Evolutionary conservation across 2,888 invertebrate species (phyloP).

Genomic region (Pachydiplax longipennis): DNA sequence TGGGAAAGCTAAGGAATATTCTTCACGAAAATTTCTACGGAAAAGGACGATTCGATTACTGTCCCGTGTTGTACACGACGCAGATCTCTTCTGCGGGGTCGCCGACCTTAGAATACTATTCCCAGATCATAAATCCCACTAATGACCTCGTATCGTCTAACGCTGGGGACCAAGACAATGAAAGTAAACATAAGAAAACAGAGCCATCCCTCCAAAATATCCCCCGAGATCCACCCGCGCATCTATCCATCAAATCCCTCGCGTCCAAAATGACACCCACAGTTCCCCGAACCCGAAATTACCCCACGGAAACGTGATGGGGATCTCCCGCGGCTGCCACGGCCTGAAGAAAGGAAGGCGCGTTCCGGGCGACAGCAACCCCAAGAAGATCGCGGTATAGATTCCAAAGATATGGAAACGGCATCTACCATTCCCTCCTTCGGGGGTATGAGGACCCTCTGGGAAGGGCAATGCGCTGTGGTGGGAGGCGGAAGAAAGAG

Average conservation of each 20-base stretch:
- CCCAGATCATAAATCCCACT: not conserved
- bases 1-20: too few species aligned
- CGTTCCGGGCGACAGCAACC: conserved; percentile 27
- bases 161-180: not conserved
- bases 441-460: not conserved
- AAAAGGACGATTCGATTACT: not conserved
- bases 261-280: not conserved
- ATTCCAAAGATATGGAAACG: conserved; percentile 36
- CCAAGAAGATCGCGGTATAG: not conserved
- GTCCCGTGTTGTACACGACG: not conserved
- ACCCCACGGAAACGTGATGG: not conserved
- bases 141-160: not conserved
- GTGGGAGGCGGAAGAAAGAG: not conserved
- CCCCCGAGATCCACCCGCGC: not conserved
- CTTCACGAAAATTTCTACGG: too few species aligned
- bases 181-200: not conserved
- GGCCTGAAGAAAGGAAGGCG: not conserved
- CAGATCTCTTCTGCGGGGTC: not conserved
- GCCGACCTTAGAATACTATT: not conserved
- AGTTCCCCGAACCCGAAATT: not conserved
- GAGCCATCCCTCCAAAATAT: not conserved
- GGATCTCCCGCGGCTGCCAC: not conserved
- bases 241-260: not conserved
- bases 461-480: not conserved
- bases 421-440: not conserved